Conservation (phyloP, 2,888 invertebrate species). For the Temnothorax ravouxi region DNA sequence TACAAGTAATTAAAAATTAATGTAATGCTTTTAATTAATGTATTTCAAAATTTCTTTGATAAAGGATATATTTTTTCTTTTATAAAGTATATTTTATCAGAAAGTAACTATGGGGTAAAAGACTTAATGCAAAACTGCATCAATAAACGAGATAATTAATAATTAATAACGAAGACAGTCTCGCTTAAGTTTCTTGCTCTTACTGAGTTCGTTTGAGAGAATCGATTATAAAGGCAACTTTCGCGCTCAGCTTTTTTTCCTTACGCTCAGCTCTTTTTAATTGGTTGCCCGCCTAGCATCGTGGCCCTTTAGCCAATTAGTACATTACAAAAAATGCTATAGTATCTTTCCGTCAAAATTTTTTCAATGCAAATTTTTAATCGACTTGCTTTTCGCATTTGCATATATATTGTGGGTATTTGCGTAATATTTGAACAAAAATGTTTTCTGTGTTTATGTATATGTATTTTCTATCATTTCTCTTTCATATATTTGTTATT, state of each 20-base stretch:
- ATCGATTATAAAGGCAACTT: conserved; percentile 71
- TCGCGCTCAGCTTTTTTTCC: conserved; percentile 73
- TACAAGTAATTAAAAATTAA: background rate
- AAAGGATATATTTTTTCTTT: background rate
- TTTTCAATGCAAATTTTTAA: conserved; percentile 55
- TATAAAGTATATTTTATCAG: conserved; percentile 4
- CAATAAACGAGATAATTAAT: conserved; percentile 54
- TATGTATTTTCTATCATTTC: background rate
- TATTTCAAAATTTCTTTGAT: conserved; percentile 7
- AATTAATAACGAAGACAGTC: conserved; percentile 50
- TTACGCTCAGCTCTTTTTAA: conserved; percentile 74
- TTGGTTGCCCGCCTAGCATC: conserved; percentile 69
- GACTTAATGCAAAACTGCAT: conserved; percentile 49
- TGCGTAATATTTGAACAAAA: conserved; percentile 33
- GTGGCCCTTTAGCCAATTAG: conserved; percentile 74
- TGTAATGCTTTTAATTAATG: background rate
- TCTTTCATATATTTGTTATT: conserved; percentile 1
- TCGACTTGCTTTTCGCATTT: conserved; percentile 43
- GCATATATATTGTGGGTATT: conserved; percentile 36
- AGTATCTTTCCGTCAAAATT: conserved; percentile 59
- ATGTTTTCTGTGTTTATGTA: background rate
- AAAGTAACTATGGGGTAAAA: conserved; percentile 10
- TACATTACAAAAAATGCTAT: conserved; percentile 67
- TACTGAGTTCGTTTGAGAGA: conserved; percentile 66
- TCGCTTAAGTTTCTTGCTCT: conserved; percentile 61